Evolutionary conservation across 2,113 vertebrate species (phyloP).

Genomic region (Casuarius casuarius): DNA sequence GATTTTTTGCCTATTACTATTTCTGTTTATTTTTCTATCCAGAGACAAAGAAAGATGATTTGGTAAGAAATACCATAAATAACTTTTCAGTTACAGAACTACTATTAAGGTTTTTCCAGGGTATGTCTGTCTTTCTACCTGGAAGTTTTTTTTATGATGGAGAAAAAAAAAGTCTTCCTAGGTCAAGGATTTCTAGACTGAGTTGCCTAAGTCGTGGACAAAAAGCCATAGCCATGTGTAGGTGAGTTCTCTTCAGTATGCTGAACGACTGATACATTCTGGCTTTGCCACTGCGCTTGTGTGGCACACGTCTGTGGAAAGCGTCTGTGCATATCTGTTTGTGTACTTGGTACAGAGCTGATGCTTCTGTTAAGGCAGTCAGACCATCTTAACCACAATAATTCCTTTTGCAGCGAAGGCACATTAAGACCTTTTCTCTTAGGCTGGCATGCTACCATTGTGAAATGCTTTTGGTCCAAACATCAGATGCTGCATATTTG

Average conservation of each 20-base stretch:
- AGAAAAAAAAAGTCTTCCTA: background rate
- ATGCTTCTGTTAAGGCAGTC: background rate
- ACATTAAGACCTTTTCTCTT: background rate
- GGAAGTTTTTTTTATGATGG: background rate
- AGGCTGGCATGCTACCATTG: background rate
- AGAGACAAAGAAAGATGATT: background rate
- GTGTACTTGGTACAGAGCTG: accelerated
- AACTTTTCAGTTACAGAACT: background rate
- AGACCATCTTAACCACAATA: background rate
- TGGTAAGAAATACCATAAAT: background rate
- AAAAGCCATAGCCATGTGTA: accelerated
- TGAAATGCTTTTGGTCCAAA: background rate
- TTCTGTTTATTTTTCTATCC: background rate
- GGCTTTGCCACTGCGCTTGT: background rate
- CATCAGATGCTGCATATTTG: background rate
- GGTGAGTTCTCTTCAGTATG: background rate
- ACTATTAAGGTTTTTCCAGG: background rate
- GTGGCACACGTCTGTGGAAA: background rate
- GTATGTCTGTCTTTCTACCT: background rate
- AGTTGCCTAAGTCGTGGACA: background rate
- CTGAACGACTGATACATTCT: background rate
- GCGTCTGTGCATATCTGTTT: background rate
- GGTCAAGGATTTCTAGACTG: background rate
- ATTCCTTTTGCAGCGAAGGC: background rate
- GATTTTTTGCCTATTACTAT: background rate